Base-by-base conservation (phyloP, 2,888 invertebrate species). In the Galerucella calmariensis region DNA sequence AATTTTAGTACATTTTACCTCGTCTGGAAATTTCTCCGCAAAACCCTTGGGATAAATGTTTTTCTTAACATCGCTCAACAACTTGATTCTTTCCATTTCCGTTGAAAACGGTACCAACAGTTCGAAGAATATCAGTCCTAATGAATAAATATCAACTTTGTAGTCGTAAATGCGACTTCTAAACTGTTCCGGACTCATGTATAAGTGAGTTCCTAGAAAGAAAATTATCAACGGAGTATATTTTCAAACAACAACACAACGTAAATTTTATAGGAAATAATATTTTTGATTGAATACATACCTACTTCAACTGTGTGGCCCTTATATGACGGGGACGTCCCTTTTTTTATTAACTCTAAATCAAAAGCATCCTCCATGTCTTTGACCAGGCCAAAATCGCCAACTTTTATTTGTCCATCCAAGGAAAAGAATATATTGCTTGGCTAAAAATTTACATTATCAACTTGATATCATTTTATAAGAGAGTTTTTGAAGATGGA, bases 371-470 rank as follows among this genome's bases (percentile, higher is more conserved):
- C 93, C 63, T 91, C 90, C 90, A 95, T 94, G 27, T 94, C 93
- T 5, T 98, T 98, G 12, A 97, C 99, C n/a, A 99, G 91, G 0
- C 99, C 99, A 88, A 99, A 99, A 89, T 99, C 99, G 0, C 99
- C 99, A 72, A 99, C 95, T 90, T 99, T 99, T 10, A 99, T 93
- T 83, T 92, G 91, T 1, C 95, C 95, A 86, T 97, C 96, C 79
- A 93, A 90, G 0, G 97, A 95, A 87, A 99, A 98, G 88, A 99
- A 96, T 82, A 97, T 96, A 86, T 97, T 97, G 77, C 95, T 95
- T 0, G 96, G 96, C 92, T 93, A 85, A 79, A 89, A 88, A 65
- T 61, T 24, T 24, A 14, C 5, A 5, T 24, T 16, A 24, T 58
- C 24, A 11, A 16, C 27, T 27, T 3, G 27, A 27, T 27, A 27